Evolutionary conservation across 2,113 vertebrate species (phyloP), one percentile per base, ranked within the genome.

Genomic region (Melanerpes formicivorus): DNA sequence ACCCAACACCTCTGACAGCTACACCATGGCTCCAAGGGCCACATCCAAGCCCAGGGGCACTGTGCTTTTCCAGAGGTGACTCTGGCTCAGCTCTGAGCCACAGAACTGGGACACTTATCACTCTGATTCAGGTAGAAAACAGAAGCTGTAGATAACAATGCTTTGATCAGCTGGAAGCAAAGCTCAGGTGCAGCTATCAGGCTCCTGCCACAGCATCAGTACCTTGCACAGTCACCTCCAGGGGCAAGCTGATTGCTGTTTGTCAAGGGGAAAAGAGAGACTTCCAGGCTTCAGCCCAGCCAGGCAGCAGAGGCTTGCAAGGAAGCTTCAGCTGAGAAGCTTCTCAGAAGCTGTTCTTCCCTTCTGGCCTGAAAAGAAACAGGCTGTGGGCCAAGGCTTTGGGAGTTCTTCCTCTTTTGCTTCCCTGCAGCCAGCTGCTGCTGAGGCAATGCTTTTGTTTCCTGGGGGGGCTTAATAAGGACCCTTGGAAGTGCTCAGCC

Each of bases 401-500:
- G 59, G 72, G 71, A 65, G 21, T 69, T 90, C 83, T 34, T 90
- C 52, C 27, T 63, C 2, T 79, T 44, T 30, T 81, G 32, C 11
- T 83, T 14, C 59, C 81, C 83, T 84, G 80, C 60, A 7, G 73
- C 76, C 66, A 66, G 84, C 18, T 67, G 44, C 82, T 64, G 10
- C 21, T 78, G 73, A 58, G 0, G 6, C 34, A 66, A 1, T 46
- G 6, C 84, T 54, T 42, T 14, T 42, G 13, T 42, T 42, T 42
- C 42, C 42, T 44, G 34, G 76, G 84, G 79, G 84, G 55, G 16
- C 54, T 76, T 76, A 62, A 46, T 46, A 37, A 56, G 14, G 11
- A 42, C 11, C 16, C 5, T 54, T 54, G 37, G 52, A 40, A 44
- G 71, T 55, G 59, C 81, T 66, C 0, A 0, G 4, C 0, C 0